A percentile compares a stretch with the other conserved stretches of the same genome.
phyloP scores from a whole-genome alignment of 2,113 vertebrate species.

The Trochalopteron elliotii region DNA sequence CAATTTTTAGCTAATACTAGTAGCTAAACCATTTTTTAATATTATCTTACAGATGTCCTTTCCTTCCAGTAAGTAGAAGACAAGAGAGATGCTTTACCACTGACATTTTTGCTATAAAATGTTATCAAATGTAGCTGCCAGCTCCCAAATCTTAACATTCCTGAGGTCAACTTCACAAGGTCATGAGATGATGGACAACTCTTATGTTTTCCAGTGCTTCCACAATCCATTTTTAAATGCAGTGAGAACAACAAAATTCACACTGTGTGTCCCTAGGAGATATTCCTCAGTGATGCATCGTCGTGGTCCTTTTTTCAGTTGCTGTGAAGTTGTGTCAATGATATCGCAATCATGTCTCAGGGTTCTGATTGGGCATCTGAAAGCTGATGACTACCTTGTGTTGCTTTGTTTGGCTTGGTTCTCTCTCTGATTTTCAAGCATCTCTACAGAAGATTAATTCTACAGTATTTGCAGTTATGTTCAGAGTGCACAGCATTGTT shows the following conservation, averaged over 20 bases:
- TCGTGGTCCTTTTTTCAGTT: neutral
- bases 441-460: neutral
- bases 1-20: neutral
- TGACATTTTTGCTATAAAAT: neutral
- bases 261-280: neutral
- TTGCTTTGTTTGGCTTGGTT: neutral
- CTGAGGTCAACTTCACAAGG: neutral
- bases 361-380: neutral
- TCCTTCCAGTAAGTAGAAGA: neutral
- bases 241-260: neutral
- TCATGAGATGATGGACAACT: neutral
- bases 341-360: rapidly evolving
- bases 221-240: neutral
- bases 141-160: neutral
- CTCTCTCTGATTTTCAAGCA: neutral
- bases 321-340: neutral
- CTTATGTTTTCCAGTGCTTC: neutral
- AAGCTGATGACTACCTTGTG: neutral
- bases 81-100: neutral
- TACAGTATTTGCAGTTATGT: neutral
- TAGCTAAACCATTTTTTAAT: neutral
- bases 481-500: neutral
- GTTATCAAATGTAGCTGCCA: neutral
- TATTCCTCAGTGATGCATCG: neutral
- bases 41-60: neutral